A percentile compares a stretch with the other conserved stretches of the same genome.
Evolutionary conservation across 2,797 vertebrate species (phyloP).

Genomic region (Lagorchestes hirsutus): DNA sequence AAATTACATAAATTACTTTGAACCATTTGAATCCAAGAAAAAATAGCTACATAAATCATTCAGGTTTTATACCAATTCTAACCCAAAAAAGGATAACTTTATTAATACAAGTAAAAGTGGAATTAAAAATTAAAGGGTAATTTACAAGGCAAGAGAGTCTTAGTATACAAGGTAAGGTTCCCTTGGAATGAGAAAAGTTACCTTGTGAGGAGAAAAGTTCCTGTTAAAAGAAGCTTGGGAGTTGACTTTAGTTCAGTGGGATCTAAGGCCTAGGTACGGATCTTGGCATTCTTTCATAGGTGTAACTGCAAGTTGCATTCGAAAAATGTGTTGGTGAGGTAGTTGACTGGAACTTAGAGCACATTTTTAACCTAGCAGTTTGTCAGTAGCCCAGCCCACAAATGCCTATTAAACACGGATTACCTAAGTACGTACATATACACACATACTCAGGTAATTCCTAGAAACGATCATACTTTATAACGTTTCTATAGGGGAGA

Average conservation of each 20-base stretch:
- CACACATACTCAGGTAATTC: background rate
- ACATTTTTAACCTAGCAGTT: background rate
- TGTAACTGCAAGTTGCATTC: background rate
- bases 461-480: background rate
- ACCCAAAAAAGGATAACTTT: slow-evolving; percentile 60
- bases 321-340: background rate
- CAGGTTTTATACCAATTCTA: slow-evolving; percentile 55
- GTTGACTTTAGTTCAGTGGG: background rate
- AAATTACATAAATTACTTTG: slow-evolving; percentile 35
- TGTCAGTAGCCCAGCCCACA: background rate
- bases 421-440: background rate
- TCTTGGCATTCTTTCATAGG: background rate
- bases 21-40: slow-evolving; percentile 46
- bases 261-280: background rate
- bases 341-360: background rate
- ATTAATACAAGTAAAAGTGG: slow-evolving; percentile 27
- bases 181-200: background rate
- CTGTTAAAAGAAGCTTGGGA: background rate
- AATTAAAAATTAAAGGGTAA: slow-evolving; percentile 62
- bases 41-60: slow-evolving; percentile 39
- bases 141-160: slow-evolving; percentile 61
- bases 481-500: background rate
- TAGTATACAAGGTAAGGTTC: background rate
- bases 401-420: background rate
- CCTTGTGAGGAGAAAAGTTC: background rate